A percentile compares a stretch with the other conserved stretches of the same genome.
Evolutionary conservation across 2,888 invertebrate genomes (phyloP).

Genomic region (Platycheirus rosarum): DNA sequence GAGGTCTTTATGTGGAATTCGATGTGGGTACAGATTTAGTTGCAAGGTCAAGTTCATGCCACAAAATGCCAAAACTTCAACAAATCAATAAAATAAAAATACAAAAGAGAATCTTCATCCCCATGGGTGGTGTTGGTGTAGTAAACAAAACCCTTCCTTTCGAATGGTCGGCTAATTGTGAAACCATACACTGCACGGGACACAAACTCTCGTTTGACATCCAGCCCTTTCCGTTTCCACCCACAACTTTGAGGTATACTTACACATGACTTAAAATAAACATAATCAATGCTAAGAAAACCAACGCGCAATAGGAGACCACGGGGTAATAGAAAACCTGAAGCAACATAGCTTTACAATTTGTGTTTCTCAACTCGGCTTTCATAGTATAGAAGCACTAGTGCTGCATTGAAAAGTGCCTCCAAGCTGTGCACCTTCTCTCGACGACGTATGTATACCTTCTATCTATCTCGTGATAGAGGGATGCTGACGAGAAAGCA

Average conservation of each 20-base stretch:
- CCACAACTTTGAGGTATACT: constrained; percentile 19
- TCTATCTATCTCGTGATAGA: constrained; percentile 7
- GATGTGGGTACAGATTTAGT: not conserved
- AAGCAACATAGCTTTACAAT: constrained; percentile 56
- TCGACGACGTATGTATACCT: constrained; percentile 12
- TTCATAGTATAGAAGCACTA: constrained; percentile 45
- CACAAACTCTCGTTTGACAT: constrained; percentile 32
- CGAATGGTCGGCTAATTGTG: constrained; percentile 53
- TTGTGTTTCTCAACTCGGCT: constrained; percentile 36
- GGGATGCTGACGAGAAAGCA: constrained; percentile 6
- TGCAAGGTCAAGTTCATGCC: constrained; percentile 21
- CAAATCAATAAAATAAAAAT: constrained; percentile 15
- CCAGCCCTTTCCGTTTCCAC: constrained; percentile 3
- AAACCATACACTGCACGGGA: constrained; percentile 48
- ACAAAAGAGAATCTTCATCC: constrained; percentile 12
- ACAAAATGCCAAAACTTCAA: constrained; percentile 21
- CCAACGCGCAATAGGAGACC: constrained; percentile 58
- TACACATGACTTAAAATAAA: constrained; percentile 58
- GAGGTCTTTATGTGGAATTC: not conserved
- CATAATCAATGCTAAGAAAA: constrained; percentile 63
- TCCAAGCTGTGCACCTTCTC: constrained; percentile 45
- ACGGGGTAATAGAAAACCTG: constrained; percentile 56
- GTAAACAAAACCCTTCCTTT: constrained; percentile 39
- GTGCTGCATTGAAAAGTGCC: constrained; percentile 36
- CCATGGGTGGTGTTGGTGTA: not conserved